Conservation (phyloP, 2,888 invertebrate species). For the Laspeyria flexula region DNA sequence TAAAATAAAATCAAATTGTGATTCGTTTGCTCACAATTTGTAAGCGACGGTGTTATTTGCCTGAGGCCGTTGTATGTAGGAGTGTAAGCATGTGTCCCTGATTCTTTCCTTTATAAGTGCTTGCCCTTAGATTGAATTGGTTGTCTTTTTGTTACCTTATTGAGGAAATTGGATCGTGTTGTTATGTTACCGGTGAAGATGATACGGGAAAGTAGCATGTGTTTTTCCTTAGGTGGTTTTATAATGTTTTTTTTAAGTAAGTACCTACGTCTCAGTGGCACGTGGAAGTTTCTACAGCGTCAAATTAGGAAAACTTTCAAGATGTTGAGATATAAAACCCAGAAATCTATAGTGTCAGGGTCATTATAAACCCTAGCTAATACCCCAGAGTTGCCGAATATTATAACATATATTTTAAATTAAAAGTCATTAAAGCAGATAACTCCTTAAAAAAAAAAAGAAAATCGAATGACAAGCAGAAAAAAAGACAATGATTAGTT, state of each 20-base stretch:
- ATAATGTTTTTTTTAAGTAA: neutral
- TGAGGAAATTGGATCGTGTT: slow-evolving; percentile 35
- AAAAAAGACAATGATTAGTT: too few species aligned
- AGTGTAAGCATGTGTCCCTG: slow-evolving; percentile 23
- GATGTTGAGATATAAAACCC: too few species aligned
- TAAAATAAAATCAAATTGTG: slow-evolving; percentile 81
- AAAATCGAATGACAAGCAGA: too few species aligned
- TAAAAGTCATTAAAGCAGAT: too few species aligned
- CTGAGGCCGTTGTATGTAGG: slow-evolving; percentile 22
- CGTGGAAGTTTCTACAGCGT: too few species aligned
- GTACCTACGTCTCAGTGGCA: too few species aligned
- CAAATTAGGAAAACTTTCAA: too few species aligned
- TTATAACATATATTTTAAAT: too few species aligned
- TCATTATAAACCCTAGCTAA: too few species aligned
- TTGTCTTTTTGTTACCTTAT: slow-evolving; percentile 49
- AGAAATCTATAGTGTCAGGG: too few species aligned
- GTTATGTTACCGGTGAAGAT: slow-evolving; percentile 19
- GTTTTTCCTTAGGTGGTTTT: slow-evolving; percentile 13
- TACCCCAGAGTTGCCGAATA: too few species aligned
- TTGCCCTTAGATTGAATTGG: slow-evolving; percentile 66
- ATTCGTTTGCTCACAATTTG: slow-evolving; percentile 78
- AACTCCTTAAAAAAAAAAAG: too few species aligned
- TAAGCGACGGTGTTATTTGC: slow-evolving; percentile 36
- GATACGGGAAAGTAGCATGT: neutral
- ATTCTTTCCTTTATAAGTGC: slow-evolving; percentile 45